Evolutionary conservation across 2,797 vertebrate genomes (phyloP).

Genomic region (Antrozous pallidus): DNA sequence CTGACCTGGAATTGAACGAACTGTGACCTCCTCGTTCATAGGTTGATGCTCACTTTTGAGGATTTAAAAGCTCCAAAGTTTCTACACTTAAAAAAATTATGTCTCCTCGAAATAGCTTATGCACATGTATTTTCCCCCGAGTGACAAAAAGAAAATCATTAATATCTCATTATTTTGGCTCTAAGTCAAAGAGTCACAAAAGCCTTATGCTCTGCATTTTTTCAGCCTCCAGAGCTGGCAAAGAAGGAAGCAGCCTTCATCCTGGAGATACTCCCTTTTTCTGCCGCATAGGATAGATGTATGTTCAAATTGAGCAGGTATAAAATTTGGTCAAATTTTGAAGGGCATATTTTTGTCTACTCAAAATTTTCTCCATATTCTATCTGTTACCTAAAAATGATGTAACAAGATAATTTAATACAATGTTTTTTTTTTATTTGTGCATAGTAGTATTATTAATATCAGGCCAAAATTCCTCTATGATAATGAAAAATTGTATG

Average conservation of each 20-base stretch:
- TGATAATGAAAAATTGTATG: constrained; percentile 9
- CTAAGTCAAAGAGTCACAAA: constrained; percentile 47
- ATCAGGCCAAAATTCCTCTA: constrained; percentile 27
- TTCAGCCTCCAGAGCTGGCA: background rate
- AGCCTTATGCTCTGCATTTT: constrained; percentile 32
- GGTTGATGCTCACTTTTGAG: background rate
- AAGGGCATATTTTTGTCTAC: background rate
- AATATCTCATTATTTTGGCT: constrained; percentile 53
- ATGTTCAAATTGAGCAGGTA: background rate
- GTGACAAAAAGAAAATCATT: constrained; percentile 25
- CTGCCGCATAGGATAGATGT: background rate
- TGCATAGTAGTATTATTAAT: background rate
- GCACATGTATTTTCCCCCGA: background rate
- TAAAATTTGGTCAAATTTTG: constrained; percentile 13
- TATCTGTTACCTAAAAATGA: background rate
- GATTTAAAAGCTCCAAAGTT: background rate
- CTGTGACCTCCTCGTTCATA: too few relatives aligned
- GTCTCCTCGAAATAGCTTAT: background rate
- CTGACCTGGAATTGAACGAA: too few relatives aligned
- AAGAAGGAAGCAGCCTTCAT: background rate
- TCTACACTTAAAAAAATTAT: constrained; percentile 15
- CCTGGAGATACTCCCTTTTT: background rate
- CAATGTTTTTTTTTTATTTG: background rate
- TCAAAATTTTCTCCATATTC: background rate
- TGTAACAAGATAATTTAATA: background rate